Conservation (phyloP, 2,797 vertebrate genomes). For the Pseudomugil gertrudae region DNA sequence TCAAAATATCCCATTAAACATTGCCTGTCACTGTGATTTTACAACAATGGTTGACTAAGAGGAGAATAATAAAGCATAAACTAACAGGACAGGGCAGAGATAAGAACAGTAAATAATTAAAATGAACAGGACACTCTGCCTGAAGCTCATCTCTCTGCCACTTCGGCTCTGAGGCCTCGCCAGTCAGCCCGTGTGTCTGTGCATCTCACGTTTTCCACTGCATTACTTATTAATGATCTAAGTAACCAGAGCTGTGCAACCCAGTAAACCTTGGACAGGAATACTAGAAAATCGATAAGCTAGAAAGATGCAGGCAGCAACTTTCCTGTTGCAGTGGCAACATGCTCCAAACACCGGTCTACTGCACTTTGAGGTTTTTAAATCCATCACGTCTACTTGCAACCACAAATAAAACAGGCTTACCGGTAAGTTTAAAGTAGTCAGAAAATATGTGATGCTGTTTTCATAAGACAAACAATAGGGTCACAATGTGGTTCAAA, state of each 20-base stretch:
- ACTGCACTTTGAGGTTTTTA: constrained; percentile 2
- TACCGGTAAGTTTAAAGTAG: neutral
- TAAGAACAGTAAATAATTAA: constrained; percentile 76
- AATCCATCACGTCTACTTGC: neutral
- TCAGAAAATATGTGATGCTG: neutral
- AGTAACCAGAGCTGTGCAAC: constrained; percentile 72
- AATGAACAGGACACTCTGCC: constrained; percentile 65
- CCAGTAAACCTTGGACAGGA: constrained; percentile 59
- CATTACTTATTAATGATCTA: constrained; percentile 75
- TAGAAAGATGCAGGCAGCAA: constrained; percentile 4
- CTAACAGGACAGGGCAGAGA: constrained; percentile 21
- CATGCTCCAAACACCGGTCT: constrained; percentile 10
- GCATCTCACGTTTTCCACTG: constrained; percentile 66
- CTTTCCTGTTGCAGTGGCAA: constrained; percentile 16
- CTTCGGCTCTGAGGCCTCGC: constrained; percentile 52
- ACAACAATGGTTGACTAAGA: constrained; percentile 5
- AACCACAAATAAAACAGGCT: neutral
- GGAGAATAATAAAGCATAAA: constrained; percentile 17
- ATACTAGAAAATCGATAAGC: constrained; percentile 42
- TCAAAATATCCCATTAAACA: neutral
- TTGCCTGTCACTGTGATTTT: constrained; percentile 20
- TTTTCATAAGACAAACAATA: constrained; percentile 11
- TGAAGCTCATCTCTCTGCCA: constrained; percentile 49
- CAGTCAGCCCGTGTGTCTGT: constrained; percentile 58
- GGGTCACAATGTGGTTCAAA: constrained; percentile 22